Conservation (phyloP, 1,140 invertebrate species). For the Aphaenogaster ashmeadi region DNA sequence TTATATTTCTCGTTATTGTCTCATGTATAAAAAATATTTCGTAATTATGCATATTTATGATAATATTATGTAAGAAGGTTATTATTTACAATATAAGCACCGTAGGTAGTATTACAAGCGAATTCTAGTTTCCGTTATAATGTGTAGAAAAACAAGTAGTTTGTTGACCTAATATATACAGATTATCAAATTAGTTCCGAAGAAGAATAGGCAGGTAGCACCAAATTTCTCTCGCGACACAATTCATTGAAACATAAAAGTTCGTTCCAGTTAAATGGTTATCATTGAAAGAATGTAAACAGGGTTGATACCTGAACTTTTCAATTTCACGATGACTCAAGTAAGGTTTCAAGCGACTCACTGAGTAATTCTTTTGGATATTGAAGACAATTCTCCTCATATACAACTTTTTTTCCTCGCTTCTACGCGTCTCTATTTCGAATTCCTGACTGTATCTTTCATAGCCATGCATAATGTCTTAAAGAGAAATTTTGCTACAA, state of each 20-base stretch:
- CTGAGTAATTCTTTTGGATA: neutral
- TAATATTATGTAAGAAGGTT: neutral
- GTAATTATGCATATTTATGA: neutral
- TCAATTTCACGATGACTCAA: conserved; percentile 75
- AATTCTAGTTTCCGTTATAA: neutral
- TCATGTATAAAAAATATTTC: neutral
- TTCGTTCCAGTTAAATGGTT: conserved; percentile 83
- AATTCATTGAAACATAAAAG: conserved; percentile 74
- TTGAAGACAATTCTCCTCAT: neutral
- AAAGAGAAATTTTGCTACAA: neutral
- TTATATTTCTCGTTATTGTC: neutral
- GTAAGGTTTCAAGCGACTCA: neutral
- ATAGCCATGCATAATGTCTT: neutral
- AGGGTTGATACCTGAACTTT: conserved; percentile 56
- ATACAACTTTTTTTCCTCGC: neutral
- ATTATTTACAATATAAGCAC: conserved; percentile 4
- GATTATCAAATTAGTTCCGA: conserved; percentile 68
- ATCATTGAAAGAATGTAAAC: conserved; percentile 67
- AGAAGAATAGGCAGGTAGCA: conserved; percentile 72
- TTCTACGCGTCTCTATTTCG: neutral
- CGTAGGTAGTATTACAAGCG: neutral
- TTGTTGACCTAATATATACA: too few species aligned
- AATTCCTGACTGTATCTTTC: neutral
- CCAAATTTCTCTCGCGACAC: conserved; percentile 67
- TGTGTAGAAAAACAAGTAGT: neutral